Evolutionary conservation across 2,113 vertebrate genomes (phyloP).

Genomic region (Limnothrissa miodon): DNA sequence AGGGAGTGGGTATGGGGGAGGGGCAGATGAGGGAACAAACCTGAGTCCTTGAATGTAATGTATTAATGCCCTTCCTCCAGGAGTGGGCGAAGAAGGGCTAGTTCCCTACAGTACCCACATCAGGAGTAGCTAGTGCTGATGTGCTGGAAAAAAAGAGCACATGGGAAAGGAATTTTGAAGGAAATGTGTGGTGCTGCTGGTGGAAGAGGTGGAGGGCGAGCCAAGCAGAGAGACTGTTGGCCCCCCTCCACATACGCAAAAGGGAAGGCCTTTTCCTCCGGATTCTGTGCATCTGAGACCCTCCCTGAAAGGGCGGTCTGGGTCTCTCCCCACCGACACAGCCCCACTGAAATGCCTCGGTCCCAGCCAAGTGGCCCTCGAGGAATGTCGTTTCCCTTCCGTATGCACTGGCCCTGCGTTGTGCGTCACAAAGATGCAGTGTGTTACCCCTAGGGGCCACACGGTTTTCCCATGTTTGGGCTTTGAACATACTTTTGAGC

Average conservation of each 20-base stretch:
- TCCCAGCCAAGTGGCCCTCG: constrained; percentile 51
- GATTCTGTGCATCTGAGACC: constrained; percentile 49
- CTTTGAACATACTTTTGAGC: not conserved
- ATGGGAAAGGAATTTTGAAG: constrained; percentile 63
- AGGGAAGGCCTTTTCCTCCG: constrained; percentile 23
- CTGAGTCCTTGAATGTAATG: constrained; percentile 38
- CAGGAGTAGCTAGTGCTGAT: constrained; percentile 40
- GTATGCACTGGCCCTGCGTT: constrained; percentile 26
- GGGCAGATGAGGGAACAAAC: constrained; percentile 45
- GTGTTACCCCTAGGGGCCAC: constrained; percentile 35
- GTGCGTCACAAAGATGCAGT: constrained; percentile 30
- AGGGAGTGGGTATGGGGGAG: constrained; percentile 24
- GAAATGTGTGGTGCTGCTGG: constrained; percentile 46
- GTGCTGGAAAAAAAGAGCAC: constrained; percentile 54
- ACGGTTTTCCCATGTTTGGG: constrained; percentile 13
- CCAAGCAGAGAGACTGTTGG: constrained; percentile 48
- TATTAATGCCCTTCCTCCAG: constrained; percentile 50
- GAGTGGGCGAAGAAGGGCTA: constrained; percentile 32
- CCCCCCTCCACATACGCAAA: constrained; percentile 48
- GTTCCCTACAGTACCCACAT: constrained; percentile 49
- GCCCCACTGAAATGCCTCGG: constrained; percentile 40
- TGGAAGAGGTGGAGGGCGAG: not conserved
- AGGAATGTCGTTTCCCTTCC: constrained; percentile 46
- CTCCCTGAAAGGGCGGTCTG: constrained; percentile 52
- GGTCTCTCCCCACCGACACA: constrained; percentile 59